A percentile compares a stretch with the other conserved stretches of the same genome.
These are phyloP conservation scores for Agrochola circellaris DNA, from an alignment of 2,888 invertebrate genomes.

Conservation along the genomic window DNA sequence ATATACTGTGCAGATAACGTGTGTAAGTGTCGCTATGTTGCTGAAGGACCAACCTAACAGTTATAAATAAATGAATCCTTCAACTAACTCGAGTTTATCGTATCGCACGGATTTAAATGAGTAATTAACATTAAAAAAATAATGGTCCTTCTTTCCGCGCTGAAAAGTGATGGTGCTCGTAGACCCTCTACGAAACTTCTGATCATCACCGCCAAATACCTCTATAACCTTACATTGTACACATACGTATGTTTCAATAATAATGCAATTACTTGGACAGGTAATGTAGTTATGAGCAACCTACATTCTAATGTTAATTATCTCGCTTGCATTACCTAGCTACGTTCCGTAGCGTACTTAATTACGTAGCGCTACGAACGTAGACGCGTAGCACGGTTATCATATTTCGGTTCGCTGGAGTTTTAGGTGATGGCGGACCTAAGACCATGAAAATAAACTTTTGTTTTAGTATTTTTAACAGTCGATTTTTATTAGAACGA, in stretches of 20 bases:
- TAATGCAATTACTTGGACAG: slow-evolving; percentile 32
- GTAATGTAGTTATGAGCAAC: slow-evolving; percentile 49
- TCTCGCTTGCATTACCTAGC: slow-evolving; percentile 47
- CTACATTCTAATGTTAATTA: slow-evolving; percentile 55
- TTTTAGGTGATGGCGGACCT: slow-evolving; percentile 1
- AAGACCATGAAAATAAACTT: not conserved
- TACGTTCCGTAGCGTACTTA: slow-evolving; percentile 61
- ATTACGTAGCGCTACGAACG: slow-evolving; percentile 68
- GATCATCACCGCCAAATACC: not conserved
- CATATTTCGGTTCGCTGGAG: slow-evolving; percentile 5
- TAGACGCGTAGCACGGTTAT: slow-evolving; percentile 59
- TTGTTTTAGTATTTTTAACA: slow-evolving; percentile 6
- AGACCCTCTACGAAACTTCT: not conserved
- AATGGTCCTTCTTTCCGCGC: not conserved
- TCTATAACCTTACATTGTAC: not conserved
- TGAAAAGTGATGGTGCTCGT: not conserved
- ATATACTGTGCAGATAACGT: not conserved
- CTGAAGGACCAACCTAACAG: not conserved
- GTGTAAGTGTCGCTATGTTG: not conserved
- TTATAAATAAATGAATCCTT: not conserved
- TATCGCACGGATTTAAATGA: not conserved
- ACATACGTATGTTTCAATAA: slow-evolving; percentile 7
- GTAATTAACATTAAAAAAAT: not conserved
- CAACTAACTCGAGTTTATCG: not conserved
- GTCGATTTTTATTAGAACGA: not conserved